phyloP scores from a whole-genome alignment of 2,888 invertebrate genomes.

The Sturmia bella region DNA sequence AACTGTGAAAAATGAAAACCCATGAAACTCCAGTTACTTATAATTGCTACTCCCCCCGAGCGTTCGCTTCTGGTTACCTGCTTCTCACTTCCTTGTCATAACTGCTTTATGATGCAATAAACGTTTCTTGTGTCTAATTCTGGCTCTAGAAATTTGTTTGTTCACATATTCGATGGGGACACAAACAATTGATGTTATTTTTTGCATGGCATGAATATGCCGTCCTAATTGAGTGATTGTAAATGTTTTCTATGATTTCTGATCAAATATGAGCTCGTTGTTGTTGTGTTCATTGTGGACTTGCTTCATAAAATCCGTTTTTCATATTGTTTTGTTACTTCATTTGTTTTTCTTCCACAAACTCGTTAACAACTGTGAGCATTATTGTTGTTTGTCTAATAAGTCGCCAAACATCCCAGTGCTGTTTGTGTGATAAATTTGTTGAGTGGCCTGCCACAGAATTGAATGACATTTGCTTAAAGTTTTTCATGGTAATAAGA shows the following conservation, averaged over 20 bases:
- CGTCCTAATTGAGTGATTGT: background rate
- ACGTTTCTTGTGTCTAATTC: too few relatives aligned
- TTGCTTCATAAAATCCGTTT: slow-evolving; percentile 20
- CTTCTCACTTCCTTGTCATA: too few relatives aligned
- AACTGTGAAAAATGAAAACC: too few relatives aligned
- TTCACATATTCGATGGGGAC: too few relatives aligned
- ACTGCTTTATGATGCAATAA: too few relatives aligned
- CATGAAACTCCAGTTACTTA: too few relatives aligned
- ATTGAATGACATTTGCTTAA: background rate
- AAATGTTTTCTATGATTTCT: slow-evolving; percentile 10
- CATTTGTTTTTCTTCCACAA: slow-evolving; percentile 12
- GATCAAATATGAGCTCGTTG: slow-evolving; percentile 2
- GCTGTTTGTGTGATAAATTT: background rate
- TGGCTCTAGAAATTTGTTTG: background rate
- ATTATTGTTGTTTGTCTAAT: slow-evolving; percentile 39
- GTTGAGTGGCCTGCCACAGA: background rate
- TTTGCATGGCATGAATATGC: slow-evolving; percentile 34
- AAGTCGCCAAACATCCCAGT: slow-evolving; percentile 4
- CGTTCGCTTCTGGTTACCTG: too few relatives aligned
- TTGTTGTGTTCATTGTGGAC: background rate
- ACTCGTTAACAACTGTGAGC: slow-evolving; percentile 32
- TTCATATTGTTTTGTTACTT: slow-evolving; percentile 12
- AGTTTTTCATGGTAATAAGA: too few relatives aligned
- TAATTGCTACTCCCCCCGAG: too few relatives aligned
- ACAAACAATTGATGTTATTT: background rate